A percentile compares a stretch with the other conserved stretches of the same genome.
phyloP scores from a whole-genome alignment of 35 echinoderm and acorn worm genomes.

The Diadema setosum region DNA sequence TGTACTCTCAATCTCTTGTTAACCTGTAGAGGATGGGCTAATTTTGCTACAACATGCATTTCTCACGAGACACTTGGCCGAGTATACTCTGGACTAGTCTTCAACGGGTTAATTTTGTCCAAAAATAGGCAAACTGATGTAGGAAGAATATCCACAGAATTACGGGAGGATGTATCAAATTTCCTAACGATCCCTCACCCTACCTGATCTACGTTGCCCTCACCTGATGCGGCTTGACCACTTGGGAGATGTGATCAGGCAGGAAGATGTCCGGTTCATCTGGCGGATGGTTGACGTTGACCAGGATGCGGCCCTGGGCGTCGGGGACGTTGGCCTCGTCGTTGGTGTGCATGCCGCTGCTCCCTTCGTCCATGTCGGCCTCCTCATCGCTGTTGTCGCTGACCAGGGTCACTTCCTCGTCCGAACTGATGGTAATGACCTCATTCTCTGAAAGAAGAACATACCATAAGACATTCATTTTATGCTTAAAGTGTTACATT shows the following conservation, averaged over 20 bases:
- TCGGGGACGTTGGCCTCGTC: constrained; percentile 67
- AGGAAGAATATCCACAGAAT: too few species aligned
- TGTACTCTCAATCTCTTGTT: too few species aligned
- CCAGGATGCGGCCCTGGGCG: constrained; percentile 55
- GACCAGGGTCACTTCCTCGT: constrained; percentile 75
- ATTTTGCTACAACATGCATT: too few species aligned
- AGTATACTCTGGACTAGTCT: too few species aligned
- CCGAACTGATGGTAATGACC: constrained; percentile 76
- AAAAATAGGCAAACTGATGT: not conserved
- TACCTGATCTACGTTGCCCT: too few species aligned
- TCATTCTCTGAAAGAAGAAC: constrained; percentile 47
- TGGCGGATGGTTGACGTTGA: constrained; percentile 79
- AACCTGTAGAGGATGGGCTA: too few species aligned
- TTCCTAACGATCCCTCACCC: too few species aligned
- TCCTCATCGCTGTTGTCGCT: constrained; percentile 66
- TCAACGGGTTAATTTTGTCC: not conserved
- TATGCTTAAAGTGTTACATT: too few species aligned
- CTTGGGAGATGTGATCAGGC: constrained; percentile 16
- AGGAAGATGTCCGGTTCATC: constrained; percentile 84
- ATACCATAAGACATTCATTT: too few species aligned
- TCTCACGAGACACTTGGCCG: too few species aligned
- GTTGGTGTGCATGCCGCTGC: constrained; percentile 74
- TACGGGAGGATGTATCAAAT: too few species aligned
- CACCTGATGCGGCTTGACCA: constrained; percentile 89
- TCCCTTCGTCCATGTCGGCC: constrained; percentile 20